phyloP scores from a whole-genome alignment of 2,797 vertebrate species.

The Pempheris klunzingeri region DNA sequence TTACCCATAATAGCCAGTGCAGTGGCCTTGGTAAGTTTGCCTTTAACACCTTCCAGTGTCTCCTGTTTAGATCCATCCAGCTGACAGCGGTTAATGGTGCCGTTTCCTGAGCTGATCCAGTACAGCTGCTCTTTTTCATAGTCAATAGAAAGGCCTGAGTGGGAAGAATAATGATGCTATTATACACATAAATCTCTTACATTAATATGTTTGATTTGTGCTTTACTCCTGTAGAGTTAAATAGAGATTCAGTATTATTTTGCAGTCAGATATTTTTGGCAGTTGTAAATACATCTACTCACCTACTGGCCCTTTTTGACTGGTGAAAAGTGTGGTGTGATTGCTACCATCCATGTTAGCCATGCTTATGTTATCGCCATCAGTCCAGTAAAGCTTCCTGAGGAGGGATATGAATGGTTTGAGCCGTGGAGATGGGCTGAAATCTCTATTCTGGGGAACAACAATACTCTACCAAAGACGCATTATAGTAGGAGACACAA shows the following conservation, averaged over 20 bases:
- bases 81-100: conserved; percentile 92
- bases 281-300: conserved; percentile 46
- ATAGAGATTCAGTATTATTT: background rate
- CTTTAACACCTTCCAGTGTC: conserved; percentile 86
- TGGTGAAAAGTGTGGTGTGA: conserved; percentile 88
- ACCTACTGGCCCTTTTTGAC: conserved; percentile 96
- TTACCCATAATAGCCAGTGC: conserved; percentile 98
- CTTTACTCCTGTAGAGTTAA: background rate
- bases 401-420: conserved; percentile 9
- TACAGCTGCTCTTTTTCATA: conserved; percentile 92
- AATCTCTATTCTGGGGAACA: background rate
- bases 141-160: conserved; percentile 93
- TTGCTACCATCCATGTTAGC: conserved; percentile 96
- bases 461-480: background rate
- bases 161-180: conserved; percentile 6
- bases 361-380: conserved; percentile 95
- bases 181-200: background rate
- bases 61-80: conserved; percentile 91
- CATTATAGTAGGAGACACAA: background rate
- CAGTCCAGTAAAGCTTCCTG: conserved; percentile 98
- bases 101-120: conserved; percentile 96
- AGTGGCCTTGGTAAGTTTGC: conserved; percentile 93
- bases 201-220: background rate
- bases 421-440: background rate
- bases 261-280: background rate